A percentile compares a stretch with the other conserved stretches of the same genome.
Conservation (phyloP, 1,140 invertebrate species). For the Eurytemora carolleeae region DNA sequence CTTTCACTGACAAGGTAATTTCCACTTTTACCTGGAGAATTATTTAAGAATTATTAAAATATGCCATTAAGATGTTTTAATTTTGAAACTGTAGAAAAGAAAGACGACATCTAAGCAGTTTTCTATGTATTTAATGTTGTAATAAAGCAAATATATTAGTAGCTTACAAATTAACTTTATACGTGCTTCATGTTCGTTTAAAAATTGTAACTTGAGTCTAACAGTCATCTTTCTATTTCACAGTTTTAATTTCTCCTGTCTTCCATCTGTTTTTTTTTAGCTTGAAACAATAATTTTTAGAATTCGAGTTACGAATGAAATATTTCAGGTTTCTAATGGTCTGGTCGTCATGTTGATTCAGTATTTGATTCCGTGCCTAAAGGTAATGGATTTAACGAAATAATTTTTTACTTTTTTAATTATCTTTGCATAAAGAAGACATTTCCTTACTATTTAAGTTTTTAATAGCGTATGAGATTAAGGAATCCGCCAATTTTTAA, state of each 20-base stretch:
- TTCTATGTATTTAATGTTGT: not conserved
- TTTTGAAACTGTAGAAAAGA: not conserved
- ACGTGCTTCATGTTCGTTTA: not conserved
- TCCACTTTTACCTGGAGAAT: no score
- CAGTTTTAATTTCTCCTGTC: not conserved
- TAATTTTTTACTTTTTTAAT: not conserved
- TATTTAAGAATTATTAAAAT: no score
- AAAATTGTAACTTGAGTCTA: not conserved
- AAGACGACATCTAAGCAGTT: not conserved
- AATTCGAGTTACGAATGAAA: no score
- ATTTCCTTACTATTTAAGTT: no score
- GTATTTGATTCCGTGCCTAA: conserved; percentile 27
- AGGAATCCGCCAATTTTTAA: not conserved
- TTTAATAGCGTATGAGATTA: no score
- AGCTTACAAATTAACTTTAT: not conserved
- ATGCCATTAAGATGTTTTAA: no score
- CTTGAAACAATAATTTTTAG: not conserved
- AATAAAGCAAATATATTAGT: not conserved
- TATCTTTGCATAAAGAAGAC: not conserved
- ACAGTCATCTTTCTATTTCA: not conserved
- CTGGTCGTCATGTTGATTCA: conserved; percentile 63
- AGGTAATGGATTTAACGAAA: conserved; percentile 16
- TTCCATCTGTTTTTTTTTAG: not conserved
- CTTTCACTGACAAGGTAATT: conserved; percentile 75
- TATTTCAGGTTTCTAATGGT: conserved; percentile 37